Evolutionary conservation across 2,888 invertebrate genomes (phyloP).

Genomic region (Blomia tropicalis): DNA sequence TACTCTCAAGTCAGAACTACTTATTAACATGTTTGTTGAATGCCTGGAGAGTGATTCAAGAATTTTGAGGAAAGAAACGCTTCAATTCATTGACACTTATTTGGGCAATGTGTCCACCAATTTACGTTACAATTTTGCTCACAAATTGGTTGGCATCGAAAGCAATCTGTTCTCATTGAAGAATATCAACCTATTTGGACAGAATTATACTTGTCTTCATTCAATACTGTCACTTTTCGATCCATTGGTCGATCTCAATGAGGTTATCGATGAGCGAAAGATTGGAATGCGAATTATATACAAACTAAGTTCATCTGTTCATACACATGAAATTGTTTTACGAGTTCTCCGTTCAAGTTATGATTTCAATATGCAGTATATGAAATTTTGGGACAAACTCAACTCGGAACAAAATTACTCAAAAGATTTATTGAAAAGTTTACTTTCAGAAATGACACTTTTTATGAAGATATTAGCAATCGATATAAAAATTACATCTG

Average conservation of each 20-base stretch:
- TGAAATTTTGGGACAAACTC: conserved; percentile 22
- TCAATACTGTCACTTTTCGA: conserved; percentile 24
- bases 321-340: conserved; percentile 20
- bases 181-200: conserved; percentile 17
- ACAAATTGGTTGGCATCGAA: conserved; percentile 26
- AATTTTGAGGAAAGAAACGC: conserved; percentile 31
- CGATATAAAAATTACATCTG: conserved; percentile 24
- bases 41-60: conserved; percentile 51
- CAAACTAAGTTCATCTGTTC: conserved; percentile 21
- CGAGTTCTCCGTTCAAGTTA: conserved; percentile 26
- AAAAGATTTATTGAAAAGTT: background rate
- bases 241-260: conserved; percentile 9
- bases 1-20: conserved; percentile 31
- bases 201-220: conserved; percentile 26
- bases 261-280: conserved; percentile 21
- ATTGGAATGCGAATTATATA: conserved; percentile 25
- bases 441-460: conserved; percentile 23
- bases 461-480: conserved; percentile 25
- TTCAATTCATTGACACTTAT: conserved; percentile 24
- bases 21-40: conserved; percentile 69
- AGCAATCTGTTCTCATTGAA: conserved; percentile 17
- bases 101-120: conserved; percentile 7
- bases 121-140: conserved; percentile 20
- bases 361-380: conserved; percentile 23
- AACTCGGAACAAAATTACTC: background rate